Conservation (phyloP, 2,797 vertebrate genomes). For the Pseudochirops cupreus region DNA sequence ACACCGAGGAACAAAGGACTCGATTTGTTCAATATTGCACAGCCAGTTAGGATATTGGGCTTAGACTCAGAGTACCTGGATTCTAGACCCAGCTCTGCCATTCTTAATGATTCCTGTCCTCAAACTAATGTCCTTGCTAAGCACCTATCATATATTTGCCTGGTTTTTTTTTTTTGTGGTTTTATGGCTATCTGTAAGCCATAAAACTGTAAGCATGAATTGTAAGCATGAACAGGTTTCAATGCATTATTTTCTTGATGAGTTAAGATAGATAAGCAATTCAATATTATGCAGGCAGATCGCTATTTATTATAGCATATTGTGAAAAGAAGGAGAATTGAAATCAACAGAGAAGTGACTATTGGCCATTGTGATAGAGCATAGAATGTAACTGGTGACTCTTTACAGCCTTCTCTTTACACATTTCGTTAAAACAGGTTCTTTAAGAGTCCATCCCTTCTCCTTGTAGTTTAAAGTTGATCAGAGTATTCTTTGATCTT, state of each 20-base stretch:
- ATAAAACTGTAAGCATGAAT: not conserved
- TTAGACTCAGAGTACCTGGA: not conserved
- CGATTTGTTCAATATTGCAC: not conserved
- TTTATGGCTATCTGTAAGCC: not conserved
- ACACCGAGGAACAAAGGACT: not conserved
- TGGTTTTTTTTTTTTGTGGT: not conserved
- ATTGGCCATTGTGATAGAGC: not conserved
- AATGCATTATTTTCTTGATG: not conserved
- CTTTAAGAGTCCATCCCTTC: not conserved
- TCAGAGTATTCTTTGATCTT: not conserved
- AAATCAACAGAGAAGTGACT: not conserved
- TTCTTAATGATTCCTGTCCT: not conserved
- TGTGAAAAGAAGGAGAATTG: not conserved
- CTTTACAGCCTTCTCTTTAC: not conserved
- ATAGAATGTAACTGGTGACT: not conserved
- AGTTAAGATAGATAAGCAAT: not conserved
- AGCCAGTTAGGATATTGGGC: not conserved
- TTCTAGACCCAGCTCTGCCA: not conserved
- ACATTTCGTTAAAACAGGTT: not conserved
- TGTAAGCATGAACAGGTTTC: not conserved
- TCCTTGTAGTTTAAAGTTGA: not conserved
- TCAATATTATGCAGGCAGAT: not conserved
- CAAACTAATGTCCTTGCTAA: not conserved
- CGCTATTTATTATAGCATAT: not conserved
- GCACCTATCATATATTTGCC: not conserved